Evolutionary conservation across 2,797 vertebrate genomes (phyloP).

Genomic region (Leuciscus waleckii): DNA sequence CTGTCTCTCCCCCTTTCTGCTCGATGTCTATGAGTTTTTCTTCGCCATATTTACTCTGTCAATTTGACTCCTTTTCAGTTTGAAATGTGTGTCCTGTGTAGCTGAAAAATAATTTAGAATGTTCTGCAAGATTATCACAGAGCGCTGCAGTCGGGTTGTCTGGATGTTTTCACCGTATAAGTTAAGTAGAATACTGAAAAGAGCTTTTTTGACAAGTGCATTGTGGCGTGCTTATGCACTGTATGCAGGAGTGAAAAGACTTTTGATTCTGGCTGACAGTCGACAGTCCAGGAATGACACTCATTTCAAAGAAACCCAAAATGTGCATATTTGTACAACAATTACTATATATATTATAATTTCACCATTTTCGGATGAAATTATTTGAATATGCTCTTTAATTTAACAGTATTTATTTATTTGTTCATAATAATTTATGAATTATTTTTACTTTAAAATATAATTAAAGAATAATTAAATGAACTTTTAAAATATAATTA

Average conservation of each 20-base stretch:
- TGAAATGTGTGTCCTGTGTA: conserved; percentile 38
- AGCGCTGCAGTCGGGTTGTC: conserved; percentile 32
- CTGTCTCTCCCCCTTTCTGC: conserved; percentile 12
- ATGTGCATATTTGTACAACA: background rate
- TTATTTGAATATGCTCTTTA: background rate
- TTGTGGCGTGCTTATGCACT: conserved; percentile 31
- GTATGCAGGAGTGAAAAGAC: conserved; percentile 36
- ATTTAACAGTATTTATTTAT: background rate
- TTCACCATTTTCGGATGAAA: too few relatives aligned
- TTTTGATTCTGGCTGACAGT: conserved; percentile 39
- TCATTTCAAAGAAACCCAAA: background rate
- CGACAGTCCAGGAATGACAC: conserved; percentile 20
- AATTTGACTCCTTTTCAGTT: conserved; percentile 45
- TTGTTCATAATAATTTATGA: background rate
- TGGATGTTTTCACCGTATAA: background rate
- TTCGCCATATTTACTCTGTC: conserved; percentile 52
- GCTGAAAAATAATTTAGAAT: conserved; percentile 46
- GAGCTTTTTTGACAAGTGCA: conserved; percentile 51
- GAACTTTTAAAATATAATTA: too few relatives aligned
- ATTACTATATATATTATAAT: background rate
- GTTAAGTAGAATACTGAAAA: conserved; percentile 36
- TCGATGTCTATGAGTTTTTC: conserved; percentile 37
- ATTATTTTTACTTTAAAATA: background rate
- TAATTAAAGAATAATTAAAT: too few relatives aligned
- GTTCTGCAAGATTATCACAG: conserved; percentile 45